A percentile compares a stretch with the other conserved stretches of the same genome.
Evolutionary conservation across 2,113 vertebrate species (phyloP).

Genomic region (Prochilodus magdalenae): DNA sequence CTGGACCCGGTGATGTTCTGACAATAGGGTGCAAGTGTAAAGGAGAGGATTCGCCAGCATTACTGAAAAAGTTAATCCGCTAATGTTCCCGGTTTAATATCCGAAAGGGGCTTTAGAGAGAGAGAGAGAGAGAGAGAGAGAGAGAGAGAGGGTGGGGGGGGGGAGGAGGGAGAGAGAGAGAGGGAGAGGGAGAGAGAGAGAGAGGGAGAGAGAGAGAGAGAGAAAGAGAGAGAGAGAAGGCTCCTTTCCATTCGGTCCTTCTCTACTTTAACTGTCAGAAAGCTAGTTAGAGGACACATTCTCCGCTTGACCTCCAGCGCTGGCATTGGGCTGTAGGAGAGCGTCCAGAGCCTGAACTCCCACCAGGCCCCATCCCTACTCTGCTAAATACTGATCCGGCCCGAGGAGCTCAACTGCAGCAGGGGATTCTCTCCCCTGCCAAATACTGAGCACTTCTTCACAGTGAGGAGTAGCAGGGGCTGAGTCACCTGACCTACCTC

Average conservation of each 20-base stretch:
- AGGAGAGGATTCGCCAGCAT: neutral
- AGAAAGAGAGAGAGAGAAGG: neutral
- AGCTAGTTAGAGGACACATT: conserved; percentile 69
- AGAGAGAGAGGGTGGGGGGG: too few relatives aligned
- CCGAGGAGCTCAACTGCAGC: conserved; percentile 73
- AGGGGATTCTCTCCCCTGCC: conserved; percentile 66
- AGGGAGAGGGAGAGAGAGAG: neutral
- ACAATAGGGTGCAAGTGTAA: neutral
- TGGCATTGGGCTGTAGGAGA: conserved; percentile 64
- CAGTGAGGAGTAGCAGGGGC: conserved; percentile 59
- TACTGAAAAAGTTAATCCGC: neutral
- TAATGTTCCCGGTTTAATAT: neutral
- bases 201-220: too few relatives aligned
- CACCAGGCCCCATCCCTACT: conserved; percentile 65
- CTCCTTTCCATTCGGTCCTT: neutral
- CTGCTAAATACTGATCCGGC: conserved; percentile 74
- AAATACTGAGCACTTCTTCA: conserved; percentile 67
- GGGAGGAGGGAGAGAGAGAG: too few relatives aligned
- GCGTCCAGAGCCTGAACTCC: conserved; percentile 67
- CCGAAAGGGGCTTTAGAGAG: neutral
- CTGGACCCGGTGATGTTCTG: neutral
- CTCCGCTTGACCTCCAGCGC: conserved; percentile 68
- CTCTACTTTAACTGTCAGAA: conserved; percentile 61
- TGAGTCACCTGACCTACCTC: conserved; percentile 42
- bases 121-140: neutral